Evolutionary conservation across 2,797 vertebrate genomes (phyloP), one percentile per base, ranked within the genome.

Genomic region (Alosa sapidissima): DNA sequence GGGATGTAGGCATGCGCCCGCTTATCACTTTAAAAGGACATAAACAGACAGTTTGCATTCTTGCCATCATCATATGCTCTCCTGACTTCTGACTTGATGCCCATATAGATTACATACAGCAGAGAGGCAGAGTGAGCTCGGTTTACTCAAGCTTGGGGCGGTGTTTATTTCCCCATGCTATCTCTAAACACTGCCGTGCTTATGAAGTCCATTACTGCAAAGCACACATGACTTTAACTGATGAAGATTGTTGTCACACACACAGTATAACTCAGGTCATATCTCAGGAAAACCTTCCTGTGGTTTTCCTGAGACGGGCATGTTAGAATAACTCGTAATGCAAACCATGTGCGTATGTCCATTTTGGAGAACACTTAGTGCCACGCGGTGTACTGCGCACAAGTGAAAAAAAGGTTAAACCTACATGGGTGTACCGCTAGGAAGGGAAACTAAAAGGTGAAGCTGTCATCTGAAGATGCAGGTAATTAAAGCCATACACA

Each of bases 401-500:
- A 21, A 62, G 48, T 41, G 49, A 81, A 81, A 52, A 62, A 60
- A 6, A 58, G 68, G 5, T 24, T 11, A 41, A 75, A 33, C 21
- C 21, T 5, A 51, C 28, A 72, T 72, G 14, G 68, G 14, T 72
- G 68, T 2, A 41, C 16, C 3, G 33, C 72, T 72, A 16, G 19
- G 36, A 21, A 47, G 5, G 19, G 14, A 8, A 78, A 36, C 6
- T 6, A 36, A 78, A 78, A 78, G 72, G 41, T 16, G 21, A 16
- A 78, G 72, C 41, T 36, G 51, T 49, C 81, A 52, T 83, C 33
- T 28, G 33, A 49, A 85, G 54, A 81, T n/a, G 81, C 68, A 11
- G 81, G 55, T 81, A 83, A 84, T 82, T 72, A 85, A 82, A 84
- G 21, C 51, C 62, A 47, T 55, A 48, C 72, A 58, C 60, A 41